Percentiles rank a stretch among this genome's conserved stretches.
Conservation (phyloP, 30 jellyfish, hydroid and myxozoan genomes). For the Haliclystus octoradiatus region DNA sequence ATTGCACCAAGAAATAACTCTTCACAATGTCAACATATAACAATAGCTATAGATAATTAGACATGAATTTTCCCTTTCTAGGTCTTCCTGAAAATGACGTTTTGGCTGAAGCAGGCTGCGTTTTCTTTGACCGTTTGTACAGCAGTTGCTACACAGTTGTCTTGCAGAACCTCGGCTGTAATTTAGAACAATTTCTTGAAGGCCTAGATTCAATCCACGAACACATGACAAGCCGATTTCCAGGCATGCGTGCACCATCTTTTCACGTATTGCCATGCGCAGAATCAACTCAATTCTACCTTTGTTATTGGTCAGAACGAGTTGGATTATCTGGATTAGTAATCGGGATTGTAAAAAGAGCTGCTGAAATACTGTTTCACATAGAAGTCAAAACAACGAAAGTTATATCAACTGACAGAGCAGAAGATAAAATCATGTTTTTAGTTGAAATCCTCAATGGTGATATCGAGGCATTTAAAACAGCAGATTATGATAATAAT, state of each 20-base stretch:
- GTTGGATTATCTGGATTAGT: conserved; percentile 35
- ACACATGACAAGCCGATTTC: conserved; percentile 35
- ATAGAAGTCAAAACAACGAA: conserved; percentile 11
- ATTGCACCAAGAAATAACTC: too few species aligned
- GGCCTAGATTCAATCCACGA: conserved; percentile 60
- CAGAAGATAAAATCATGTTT: conserved; percentile 17
- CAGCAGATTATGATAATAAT: background rate
- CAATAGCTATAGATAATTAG: too few species aligned
- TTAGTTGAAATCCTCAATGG: background rate
- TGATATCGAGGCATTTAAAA: background rate
- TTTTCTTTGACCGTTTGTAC: conserved; percentile 38
- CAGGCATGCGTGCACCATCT: conserved; percentile 82
- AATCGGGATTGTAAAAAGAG: conserved; percentile 42
- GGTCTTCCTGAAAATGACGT: conserved; percentile 10
- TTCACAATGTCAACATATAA: too few species aligned
- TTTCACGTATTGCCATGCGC: conserved; percentile 29
- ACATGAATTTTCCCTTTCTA: background rate
- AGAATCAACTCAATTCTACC: conserved; percentile 15
- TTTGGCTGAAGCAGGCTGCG: conserved; percentile 38
- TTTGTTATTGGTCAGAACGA: conserved; percentile 47
- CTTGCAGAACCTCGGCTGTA: conserved; percentile 48
- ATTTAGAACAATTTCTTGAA: conserved; percentile 34
- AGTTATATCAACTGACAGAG: conserved; percentile 6
- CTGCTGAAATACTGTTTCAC: conserved; percentile 29
- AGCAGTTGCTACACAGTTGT: conserved; percentile 46